Percentiles rank a stretch among this genome's conserved stretches.
Evolutionary conservation across 2,888 invertebrate genomes (phyloP).

Genomic region (Idaea straminata): DNA sequence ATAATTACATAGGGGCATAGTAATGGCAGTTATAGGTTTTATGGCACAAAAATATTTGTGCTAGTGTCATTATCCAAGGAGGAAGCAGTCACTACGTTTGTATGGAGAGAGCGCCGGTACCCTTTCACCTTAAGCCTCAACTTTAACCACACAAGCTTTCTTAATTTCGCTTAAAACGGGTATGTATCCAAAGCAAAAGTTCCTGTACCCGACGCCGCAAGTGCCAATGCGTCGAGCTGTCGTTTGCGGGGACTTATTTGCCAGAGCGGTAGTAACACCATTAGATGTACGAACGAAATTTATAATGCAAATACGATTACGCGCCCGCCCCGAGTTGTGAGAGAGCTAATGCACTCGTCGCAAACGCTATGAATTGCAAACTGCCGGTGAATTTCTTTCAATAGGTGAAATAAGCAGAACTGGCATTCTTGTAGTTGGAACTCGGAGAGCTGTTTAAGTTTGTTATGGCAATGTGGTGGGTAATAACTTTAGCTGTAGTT

Average conservation of each 20-base stretch:
- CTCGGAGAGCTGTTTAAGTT: not conserved
- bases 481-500: not conserved
- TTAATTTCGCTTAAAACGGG: not conserved
- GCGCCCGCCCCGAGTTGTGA: slow-evolving; percentile 50
- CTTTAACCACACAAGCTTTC: slow-evolving; percentile 13
- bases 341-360: slow-evolving; percentile 71
- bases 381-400: slow-evolving; percentile 57
- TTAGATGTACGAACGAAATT: slow-evolving; percentile 72
- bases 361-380: slow-evolving; percentile 68
- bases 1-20: too few relatives aligned
- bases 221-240: slow-evolving; percentile 25
- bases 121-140: slow-evolving; percentile 7
- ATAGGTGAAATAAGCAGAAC: slow-evolving; percentile 51
- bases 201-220: slow-evolving; percentile 25
- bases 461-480: not conserved
- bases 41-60: too few relatives aligned
- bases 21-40: too few relatives aligned
- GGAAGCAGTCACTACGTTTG: too few relatives aligned
- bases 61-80: too few relatives aligned
- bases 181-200: not conserved
- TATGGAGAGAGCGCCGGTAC: too few relatives aligned
- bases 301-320: slow-evolving; percentile 80
- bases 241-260: slow-evolving; percentile 45
- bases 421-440: slow-evolving; percentile 1
- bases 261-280: slow-evolving; percentile 56